Base-by-base conservation (phyloP, 2,888 invertebrate genomes). In the Dysmachus trigonus region DNA sequence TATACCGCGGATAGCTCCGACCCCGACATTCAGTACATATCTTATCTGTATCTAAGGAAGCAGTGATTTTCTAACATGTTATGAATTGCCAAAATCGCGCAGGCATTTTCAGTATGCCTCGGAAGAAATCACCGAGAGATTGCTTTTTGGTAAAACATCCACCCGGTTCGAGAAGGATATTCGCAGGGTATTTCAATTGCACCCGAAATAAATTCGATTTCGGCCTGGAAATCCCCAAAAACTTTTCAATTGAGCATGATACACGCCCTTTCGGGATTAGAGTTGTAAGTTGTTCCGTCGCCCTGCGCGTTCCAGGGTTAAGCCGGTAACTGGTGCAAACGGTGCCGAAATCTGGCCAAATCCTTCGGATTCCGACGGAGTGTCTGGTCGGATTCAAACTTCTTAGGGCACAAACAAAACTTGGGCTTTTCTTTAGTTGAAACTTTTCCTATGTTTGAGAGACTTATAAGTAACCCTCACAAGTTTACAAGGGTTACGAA, bases 191-290 rank as follows among this genome's bases (percentile, higher is more conserved):
- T 62, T 62, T 38, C 22, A 76, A 35, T 35, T 76, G 33, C 10
- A 76, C 38, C 22, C 22, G 76, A 33, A 33, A 35, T 76, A 76
- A 76, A 76, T 76, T 76, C 22, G 22, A 22, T 76, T 38, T 62
- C 62, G 27, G 35, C 10, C 13, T 22, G 18, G 13, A 35, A 76
- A 76, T 38, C 38, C 76, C 22, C 13, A 13, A 38, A 41, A 76
- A 76, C 76, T 76, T 76, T 76, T 76, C 76, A 76, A 76, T 76
- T 38, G 76, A 76, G 38, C 76, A 35, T 76, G 76, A 76, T 38
- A 35, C 76, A 76, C 76, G 33, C 38, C 41, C 8, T 33, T 76
- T 38, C 10, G 8, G 76, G 76, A 76, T 76, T 76, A 76, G 76
- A 76, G 38, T 76, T 76, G 35, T 33, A 35, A 76, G 76, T 76